Evolutionary conservation across 2,113 vertebrate genomes (phyloP).

Genomic region (Apistogramma diplotaenia): DNA sequence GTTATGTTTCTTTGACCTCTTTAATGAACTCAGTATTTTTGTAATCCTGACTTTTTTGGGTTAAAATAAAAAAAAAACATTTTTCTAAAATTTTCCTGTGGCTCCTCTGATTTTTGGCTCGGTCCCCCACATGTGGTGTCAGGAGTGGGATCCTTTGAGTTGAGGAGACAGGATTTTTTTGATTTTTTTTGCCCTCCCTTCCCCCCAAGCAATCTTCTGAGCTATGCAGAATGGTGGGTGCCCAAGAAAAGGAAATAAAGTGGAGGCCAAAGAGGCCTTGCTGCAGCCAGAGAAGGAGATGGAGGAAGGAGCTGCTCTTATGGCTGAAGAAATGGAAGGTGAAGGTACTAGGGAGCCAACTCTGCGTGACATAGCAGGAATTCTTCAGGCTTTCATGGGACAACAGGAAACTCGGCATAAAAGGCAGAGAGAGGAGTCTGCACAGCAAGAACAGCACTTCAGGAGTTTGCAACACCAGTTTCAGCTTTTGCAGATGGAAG

Average conservation of each 20-base stretch:
- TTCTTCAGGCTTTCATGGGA: not conserved
- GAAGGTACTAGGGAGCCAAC: not conserved
- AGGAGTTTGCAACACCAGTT: not conserved
- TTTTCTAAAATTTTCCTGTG: too few relatives aligned
- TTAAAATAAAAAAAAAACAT: too few relatives aligned
- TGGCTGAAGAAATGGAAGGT: not conserved
- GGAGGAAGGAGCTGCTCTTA: not conserved
- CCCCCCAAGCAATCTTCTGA: not conserved
- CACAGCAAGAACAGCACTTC: not conserved
- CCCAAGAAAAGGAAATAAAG: not conserved
- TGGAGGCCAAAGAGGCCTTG: not conserved
- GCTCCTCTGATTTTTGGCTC: not conserved
- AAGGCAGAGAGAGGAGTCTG: not conserved
- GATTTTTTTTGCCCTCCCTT: not conserved
- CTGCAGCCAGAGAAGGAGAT: not conserved
- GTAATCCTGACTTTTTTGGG: too few relatives aligned
- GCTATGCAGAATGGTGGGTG: not conserved
- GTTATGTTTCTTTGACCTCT: too few relatives aligned
- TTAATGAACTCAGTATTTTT: too few relatives aligned
- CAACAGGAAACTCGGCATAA: not conserved
- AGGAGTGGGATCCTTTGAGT: not conserved
- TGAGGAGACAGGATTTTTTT: not conserved
- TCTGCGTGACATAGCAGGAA: not conserved
- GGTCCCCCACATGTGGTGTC: not conserved
- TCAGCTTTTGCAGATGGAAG: not conserved